Evolutionary conservation across 2,797 vertebrate species (phyloP).

Genomic region (Aplochiton taeniatus): DNA sequence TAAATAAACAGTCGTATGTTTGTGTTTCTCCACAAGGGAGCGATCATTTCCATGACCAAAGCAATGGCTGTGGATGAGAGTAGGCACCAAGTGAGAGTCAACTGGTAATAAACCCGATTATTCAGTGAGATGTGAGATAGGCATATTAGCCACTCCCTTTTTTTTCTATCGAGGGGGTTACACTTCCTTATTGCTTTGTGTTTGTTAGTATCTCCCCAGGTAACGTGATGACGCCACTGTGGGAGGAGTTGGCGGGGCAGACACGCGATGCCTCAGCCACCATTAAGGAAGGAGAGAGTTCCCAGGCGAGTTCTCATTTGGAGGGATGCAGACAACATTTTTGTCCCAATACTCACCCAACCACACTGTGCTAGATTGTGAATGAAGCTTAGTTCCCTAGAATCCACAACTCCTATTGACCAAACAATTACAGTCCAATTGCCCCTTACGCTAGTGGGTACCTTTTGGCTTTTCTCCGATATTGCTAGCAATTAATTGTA

Average conservation of each 20-base stretch:
- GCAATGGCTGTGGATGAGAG: slow-evolving; percentile 87
- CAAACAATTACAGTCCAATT: no score
- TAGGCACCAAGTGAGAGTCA: slow-evolving; percentile 76
- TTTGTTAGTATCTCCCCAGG: slow-evolving; percentile 79
- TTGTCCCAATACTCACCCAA: neutral
- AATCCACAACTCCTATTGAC: no score
- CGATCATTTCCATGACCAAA: slow-evolving; percentile 83
- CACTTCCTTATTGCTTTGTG: neutral
- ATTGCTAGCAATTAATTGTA: no score
- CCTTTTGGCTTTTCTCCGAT: no score
- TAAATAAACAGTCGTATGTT: slow-evolving; percentile 3
- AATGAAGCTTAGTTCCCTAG: no score
- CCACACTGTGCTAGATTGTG: neutral
- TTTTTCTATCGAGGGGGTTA: neutral
- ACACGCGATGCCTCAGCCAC: slow-evolving; percentile 60
- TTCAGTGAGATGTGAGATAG: no score
- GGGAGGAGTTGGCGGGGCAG: slow-evolving; percentile 72
- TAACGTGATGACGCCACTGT: slow-evolving; percentile 82
- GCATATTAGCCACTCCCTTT: neutral
- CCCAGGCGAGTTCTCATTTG: slow-evolving; percentile 64
- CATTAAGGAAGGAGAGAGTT: slow-evolving; percentile 65
- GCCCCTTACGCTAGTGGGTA: no score
- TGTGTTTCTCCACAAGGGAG: slow-evolving; percentile 74
- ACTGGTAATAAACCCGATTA: slow-evolving; percentile 70
- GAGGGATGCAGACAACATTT: neutral